These are phyloP conservation scores for Patagioenas fasciata DNA, from an alignment of 2,113 vertebrate genomes.

Conservation along the genomic window DNA sequence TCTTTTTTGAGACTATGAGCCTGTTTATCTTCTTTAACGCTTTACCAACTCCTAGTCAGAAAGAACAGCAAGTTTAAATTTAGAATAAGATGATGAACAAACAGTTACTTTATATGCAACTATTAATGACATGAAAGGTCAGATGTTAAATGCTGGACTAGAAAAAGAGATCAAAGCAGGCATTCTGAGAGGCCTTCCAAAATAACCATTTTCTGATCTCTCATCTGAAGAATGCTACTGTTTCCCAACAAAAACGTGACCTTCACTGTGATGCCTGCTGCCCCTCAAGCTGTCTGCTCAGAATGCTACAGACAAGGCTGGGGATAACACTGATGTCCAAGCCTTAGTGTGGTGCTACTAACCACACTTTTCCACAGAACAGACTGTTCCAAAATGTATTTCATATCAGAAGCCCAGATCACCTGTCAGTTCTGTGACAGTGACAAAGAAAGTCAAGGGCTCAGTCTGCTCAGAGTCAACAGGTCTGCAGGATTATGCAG, in stretches of 20 bases:
- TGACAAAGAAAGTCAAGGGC: background rate
- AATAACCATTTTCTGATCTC: background rate
- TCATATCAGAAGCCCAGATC: background rate
- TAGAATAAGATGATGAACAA: slow-evolving; percentile 20
- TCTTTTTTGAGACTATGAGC: slow-evolving; percentile 86
- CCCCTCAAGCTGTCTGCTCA: background rate
- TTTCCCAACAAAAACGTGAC: background rate
- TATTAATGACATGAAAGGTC: background rate
- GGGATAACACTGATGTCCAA: background rate
- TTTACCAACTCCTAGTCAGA: slow-evolving; percentile 85
- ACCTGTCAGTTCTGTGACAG: background rate
- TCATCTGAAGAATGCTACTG: background rate
- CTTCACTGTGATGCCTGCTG: background rate
- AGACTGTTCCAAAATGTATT: background rate
- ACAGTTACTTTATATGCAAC: slow-evolving; percentile 10
- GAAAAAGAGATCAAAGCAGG: background rate
- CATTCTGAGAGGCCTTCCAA: background rate
- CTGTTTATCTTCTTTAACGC: slow-evolving; percentile 92
- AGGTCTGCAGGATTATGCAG: background rate
- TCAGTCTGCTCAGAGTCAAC: background rate
- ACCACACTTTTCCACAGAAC: fast-evolving
- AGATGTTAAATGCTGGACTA: background rate
- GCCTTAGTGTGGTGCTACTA: background rate
- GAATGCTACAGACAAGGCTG: background rate
- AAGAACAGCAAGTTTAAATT: slow-evolving; percentile 30